Base-by-base conservation (phyloP, 1,140 invertebrate species). In the Saccostrea cuccullata region DNA sequence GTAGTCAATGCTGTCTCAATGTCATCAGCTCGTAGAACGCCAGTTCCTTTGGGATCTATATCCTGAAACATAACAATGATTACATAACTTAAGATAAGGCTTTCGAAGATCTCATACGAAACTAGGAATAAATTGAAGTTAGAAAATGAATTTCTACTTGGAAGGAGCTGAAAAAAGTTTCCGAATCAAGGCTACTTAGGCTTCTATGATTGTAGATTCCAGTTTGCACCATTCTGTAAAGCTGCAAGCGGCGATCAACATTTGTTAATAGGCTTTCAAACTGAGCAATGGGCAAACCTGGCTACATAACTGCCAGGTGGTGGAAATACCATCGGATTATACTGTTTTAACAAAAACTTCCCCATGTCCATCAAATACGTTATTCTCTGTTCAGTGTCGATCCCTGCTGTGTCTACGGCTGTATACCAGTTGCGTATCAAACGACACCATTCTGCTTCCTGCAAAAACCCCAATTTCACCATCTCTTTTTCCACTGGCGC, bases 221-320 rank as follows among this genome's bases (percentile, higher is more conserved):
- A 82, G 26, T 82, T 47, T 82, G 26, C 40, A 47, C 40, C 77
- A 82, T 82, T 17, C 23, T 82, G 23, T 26, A 82, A 11, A 82
- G 77, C 77, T 82, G 77, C 17, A 82, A 82, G 40, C 77, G 77
- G 26, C 77, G 77, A 15, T 82, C 77, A 36, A 82, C 40, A 82
- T 82, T 82, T 30, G 77, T 36, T 36, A 11, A 47, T 36, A 82
- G n/a, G 40, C 77, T 23, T 82, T 82, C 77, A 90, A 12, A 89
- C 90, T n/a, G 47, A 23, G 13, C 73, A 90, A 23, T 84, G 40
- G 26, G 77, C 88, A 15, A 86, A n/a, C 73, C 73, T 86, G 82
- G 67, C 82, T 55, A 73, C 11, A 60, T 64, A 86, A 36, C 9
- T 82, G 85, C 56, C 20, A 1, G 2, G 77, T 82, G 77, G 77